These are phyloP conservation scores for Albula glossodonta DNA, from an alignment of 2,113 vertebrate species.

Conservation along the genomic window DNA sequence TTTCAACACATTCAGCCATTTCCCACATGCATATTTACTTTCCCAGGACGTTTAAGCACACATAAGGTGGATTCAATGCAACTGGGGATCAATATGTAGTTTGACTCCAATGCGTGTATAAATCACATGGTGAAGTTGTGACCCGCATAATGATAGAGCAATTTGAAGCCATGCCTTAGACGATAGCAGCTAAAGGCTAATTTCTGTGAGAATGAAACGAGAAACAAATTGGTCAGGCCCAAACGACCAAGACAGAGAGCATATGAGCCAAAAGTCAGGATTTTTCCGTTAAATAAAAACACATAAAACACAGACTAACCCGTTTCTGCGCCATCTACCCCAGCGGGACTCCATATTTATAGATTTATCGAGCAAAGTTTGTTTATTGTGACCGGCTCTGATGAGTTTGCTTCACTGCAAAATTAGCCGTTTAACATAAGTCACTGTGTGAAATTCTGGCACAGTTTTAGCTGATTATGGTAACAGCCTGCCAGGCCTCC, in stretches of 20 bases:
- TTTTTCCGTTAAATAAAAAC: neutral
- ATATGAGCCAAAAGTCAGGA: neutral
- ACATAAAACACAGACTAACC: neutral
- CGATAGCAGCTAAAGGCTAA: neutral
- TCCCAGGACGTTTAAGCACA: too few species aligned
- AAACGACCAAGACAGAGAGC: neutral
- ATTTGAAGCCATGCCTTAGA: neutral
- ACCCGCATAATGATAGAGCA: too few species aligned
- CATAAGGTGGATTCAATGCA: too few species aligned
- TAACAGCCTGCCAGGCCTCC: neutral
- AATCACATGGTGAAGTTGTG: neutral
- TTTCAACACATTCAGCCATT: too few species aligned
- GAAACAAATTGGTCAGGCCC: neutral
- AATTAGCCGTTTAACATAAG: neutral
- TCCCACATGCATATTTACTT: too few species aligned
- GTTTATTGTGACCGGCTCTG: neutral
- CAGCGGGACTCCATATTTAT: neutral
- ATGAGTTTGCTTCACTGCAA: neutral
- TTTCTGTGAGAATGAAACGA: neutral
- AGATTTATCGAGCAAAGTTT: neutral
- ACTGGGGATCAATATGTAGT: too few species aligned
- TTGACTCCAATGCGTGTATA: too few species aligned
- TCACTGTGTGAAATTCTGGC: neutral
- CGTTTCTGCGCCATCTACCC: neutral
- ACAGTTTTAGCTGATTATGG: neutral